Conservation (phyloP, 2,113 vertebrate genomes). For the Aythya baeri region DNA sequence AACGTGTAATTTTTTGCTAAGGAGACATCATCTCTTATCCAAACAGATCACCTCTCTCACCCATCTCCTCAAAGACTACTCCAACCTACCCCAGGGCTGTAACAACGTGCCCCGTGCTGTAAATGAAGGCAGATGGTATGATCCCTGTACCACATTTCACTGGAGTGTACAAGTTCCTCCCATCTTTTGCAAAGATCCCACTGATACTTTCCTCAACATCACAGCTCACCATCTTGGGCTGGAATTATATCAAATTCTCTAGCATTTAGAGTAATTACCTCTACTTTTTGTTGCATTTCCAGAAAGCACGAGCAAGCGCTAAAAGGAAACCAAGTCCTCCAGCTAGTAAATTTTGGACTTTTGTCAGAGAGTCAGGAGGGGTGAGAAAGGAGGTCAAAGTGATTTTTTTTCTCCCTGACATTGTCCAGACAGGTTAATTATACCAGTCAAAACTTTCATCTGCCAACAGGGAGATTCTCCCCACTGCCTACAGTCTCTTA, state of each 20-base stretch:
- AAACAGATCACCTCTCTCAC: background rate
- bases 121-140: background rate
- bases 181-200: background rate
- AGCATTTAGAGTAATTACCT: background rate
- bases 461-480: background rate
- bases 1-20: background rate
- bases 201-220: background rate
- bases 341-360: background rate
- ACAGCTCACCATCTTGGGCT: background rate
- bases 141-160: background rate
- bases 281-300: background rate
- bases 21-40: background rate
- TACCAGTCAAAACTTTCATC: background rate
- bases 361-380: background rate
- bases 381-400: background rate
- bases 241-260: background rate
- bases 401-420: background rate
- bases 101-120: background rate
- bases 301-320: background rate
- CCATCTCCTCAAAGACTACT: background rate
- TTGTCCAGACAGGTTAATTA: background rate
- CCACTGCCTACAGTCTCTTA: background rate
- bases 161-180: background rate
- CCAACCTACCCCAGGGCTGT: background rate
- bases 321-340: background rate